A percentile compares a stretch with the other conserved stretches of the same genome.
These are phyloP conservation scores for Tetranychus cinnabarinus DNA, from an alignment of 1,140 invertebrate genomes.

Conservation along the genomic window DNA sequence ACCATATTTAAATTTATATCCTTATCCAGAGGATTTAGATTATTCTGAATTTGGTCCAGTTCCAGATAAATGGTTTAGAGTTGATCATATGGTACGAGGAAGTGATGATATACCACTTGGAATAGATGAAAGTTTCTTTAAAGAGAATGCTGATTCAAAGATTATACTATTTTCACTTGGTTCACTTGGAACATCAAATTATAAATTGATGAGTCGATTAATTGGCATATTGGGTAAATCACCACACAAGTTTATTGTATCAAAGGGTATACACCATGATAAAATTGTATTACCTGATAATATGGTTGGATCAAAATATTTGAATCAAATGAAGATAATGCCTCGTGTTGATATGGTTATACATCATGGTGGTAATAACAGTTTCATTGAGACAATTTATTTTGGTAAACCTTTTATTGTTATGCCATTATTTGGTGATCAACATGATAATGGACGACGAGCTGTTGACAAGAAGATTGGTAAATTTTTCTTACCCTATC, in stretches of 20 bases:
- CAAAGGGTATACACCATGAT: not conserved
- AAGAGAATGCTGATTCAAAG: not conserved
- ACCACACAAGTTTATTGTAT: constrained; percentile 1
- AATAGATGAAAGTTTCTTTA: not conserved
- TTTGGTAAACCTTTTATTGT: constrained; percentile 1
- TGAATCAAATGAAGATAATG: constrained; percentile 2
- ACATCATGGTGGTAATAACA: constrained; percentile 16
- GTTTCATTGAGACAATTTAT: not conserved
- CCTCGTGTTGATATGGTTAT: constrained; percentile 13
- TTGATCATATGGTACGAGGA: not conserved
- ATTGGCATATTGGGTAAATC: not conserved
- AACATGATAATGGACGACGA: constrained; percentile 10
- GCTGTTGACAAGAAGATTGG: constrained; percentile 3
- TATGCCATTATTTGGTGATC: constrained; percentile 6
- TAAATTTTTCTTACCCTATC: constrained; percentile 1
- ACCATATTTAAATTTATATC: constrained; percentile 3
- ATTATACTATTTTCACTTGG: not conserved
- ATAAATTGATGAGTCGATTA: not conserved
- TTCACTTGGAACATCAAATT: not conserved
- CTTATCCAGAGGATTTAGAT: constrained; percentile 2
- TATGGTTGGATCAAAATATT: not conserved
- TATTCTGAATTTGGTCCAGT: not conserved
- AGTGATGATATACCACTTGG: not conserved
- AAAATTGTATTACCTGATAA: constrained; percentile 2
- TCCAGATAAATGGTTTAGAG: not conserved